phyloP scores from a whole-genome alignment of 2,113 vertebrate species.

The Laticauda colubrina region DNA sequence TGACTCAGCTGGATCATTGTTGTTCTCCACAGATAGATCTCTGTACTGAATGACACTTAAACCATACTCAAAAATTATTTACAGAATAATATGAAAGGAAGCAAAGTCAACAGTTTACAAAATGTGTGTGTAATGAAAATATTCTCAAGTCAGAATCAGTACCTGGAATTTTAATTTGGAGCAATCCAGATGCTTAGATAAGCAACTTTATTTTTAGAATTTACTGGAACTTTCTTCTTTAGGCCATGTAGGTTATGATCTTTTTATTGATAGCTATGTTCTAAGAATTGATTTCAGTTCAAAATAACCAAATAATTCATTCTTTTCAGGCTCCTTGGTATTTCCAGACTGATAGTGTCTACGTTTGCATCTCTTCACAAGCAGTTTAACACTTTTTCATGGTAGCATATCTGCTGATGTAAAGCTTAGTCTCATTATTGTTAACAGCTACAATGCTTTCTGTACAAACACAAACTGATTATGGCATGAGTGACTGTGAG shows the following conservation, averaged over 20 bases:
- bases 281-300: neutral
- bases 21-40: neutral
- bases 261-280: neutral
- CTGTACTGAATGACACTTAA: conserved; percentile 6
- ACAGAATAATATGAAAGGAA: conserved; percentile 12
- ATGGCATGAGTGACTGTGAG: neutral
- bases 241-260: neutral
- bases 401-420: neutral
- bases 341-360: neutral
- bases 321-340: neutral
- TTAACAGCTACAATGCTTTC: neutral
- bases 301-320: neutral
- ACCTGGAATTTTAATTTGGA: conserved; percentile 18
- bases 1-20: conserved; percentile 25
- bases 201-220: neutral
- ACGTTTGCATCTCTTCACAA: neutral
- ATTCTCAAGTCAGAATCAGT: neutral
- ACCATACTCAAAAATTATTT: neutral
- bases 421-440: neutral
- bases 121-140: conserved; percentile 24
- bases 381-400: neutral
- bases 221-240: conserved; percentile 1
- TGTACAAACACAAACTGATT: neutral
- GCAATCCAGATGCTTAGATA: conserved; percentile 18
- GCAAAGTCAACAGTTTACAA: conserved; percentile 1